Conservation (phyloP, 2,113 vertebrate genomes). For the Eublepharis macularius region DNA sequence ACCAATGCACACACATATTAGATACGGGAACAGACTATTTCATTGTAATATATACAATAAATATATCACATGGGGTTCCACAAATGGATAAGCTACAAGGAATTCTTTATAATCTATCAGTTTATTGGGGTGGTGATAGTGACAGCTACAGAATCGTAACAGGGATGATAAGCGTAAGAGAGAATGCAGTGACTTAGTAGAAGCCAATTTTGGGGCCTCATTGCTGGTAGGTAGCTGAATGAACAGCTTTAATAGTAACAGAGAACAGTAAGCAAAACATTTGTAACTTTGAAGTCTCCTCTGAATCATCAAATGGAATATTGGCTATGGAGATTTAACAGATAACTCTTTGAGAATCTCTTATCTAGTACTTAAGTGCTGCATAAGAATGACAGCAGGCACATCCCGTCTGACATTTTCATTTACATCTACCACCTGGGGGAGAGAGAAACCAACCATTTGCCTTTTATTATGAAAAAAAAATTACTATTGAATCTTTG, state of each 20-base stretch:
- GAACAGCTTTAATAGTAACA: not conserved
- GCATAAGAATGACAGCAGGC: constrained; percentile 18
- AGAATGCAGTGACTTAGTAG: not conserved
- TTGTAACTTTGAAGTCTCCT: not conserved
- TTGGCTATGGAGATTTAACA: not conserved
- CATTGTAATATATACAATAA: too few relatives aligned
- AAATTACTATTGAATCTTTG: not conserved
- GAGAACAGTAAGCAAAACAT: not conserved
- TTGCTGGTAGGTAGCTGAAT: too few relatives aligned
- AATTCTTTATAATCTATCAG: not conserved
- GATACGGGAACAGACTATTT: too few relatives aligned
- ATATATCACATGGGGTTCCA: too few relatives aligned
- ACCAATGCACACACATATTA: too few relatives aligned
- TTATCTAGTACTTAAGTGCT: not conserved
- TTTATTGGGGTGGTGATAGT: not conserved
- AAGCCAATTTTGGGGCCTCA: too few relatives aligned
- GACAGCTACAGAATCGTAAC: not conserved
- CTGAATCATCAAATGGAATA: not conserved
- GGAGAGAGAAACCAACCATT: not conserved
- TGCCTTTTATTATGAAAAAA: not conserved
- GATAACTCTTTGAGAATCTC: constrained; percentile 10
- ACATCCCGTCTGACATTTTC: constrained; percentile 3
- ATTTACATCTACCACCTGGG: constrained; percentile 10
- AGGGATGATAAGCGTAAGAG: not conserved
- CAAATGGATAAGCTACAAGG: too few relatives aligned